phyloP scores from a whole-genome alignment of 2,113 vertebrate genomes.

The Perca schrenkii region DNA sequence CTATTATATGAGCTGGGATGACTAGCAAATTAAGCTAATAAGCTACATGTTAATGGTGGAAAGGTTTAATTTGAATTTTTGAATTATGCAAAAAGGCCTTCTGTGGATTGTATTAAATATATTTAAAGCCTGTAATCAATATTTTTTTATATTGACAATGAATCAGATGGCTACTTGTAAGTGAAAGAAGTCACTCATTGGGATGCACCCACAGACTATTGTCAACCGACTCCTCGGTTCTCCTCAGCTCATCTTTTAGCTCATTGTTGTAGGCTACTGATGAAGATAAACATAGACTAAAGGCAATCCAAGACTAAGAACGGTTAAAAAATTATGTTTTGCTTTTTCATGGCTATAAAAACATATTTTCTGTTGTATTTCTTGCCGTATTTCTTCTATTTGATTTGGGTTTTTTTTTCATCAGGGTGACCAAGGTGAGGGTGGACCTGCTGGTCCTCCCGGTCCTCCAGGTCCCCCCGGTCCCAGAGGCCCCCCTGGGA shows the following conservation, averaged over 20 bases:
- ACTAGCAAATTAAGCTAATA: neutral
- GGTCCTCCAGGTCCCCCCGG: conserved; percentile 93
- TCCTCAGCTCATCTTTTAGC: neutral
- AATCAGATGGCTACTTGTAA: neutral
- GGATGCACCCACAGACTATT: neutral
- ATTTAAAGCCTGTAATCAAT: neutral
- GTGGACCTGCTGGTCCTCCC: conserved; percentile 90
- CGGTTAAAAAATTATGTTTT: neutral
- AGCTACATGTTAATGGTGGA: conserved; percentile 2
- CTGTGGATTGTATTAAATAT: neutral
- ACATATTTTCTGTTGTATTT: neutral
- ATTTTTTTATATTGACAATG: neutral
- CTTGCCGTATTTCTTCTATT: neutral
- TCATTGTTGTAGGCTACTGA: neutral
- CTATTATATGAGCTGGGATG: neutral
- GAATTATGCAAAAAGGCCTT: neutral
- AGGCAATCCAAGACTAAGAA: neutral
- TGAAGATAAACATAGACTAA: neutral
- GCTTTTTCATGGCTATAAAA: neutral
- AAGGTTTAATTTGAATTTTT: neutral
- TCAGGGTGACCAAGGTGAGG: conserved; percentile 93
- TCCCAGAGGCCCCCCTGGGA: conserved; percentile 92
- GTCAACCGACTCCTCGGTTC: neutral
- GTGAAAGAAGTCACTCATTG: neutral
- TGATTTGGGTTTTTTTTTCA: conserved; percentile 20